Percentiles rank a stretch among this genome's conserved stretches.
phyloP scores from a whole-genome alignment of 2,888 invertebrate species.

The Philaethria dido region DNA sequence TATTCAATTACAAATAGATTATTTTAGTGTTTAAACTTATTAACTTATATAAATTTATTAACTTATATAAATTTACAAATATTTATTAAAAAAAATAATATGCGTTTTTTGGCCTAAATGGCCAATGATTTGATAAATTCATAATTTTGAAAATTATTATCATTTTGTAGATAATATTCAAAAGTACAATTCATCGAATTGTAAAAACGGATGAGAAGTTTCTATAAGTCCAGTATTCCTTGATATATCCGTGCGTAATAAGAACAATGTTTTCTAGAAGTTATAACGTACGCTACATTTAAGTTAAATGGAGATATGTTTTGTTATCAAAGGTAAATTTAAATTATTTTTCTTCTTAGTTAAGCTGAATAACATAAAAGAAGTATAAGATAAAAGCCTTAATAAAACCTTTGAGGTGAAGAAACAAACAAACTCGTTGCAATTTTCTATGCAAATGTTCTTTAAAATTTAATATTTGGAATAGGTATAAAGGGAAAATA shows the following conservation, averaged over 20 bases:
- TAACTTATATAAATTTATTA: too few species aligned
- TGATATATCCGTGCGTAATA: not conserved
- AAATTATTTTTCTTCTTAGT: conserved; percentile 33
- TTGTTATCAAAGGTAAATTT: conserved; percentile 26
- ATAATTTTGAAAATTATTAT: too few species aligned
- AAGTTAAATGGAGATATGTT: conserved; percentile 11
- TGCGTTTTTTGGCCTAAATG: too few species aligned
- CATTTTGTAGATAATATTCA: too few species aligned
- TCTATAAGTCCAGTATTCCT: not conserved
- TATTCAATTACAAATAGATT: too few species aligned
- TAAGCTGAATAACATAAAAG: conserved; percentile 29
- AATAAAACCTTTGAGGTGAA: conserved; percentile 43
- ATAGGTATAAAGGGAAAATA: conserved; percentile 17
- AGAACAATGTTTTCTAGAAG: not conserved
- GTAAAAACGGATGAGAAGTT: too few species aligned
- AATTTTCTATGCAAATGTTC: conserved; percentile 34
- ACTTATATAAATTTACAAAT: too few species aligned
- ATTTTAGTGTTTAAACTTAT: too few species aligned
- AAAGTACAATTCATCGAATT: too few species aligned
- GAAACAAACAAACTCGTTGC: conserved; percentile 32
- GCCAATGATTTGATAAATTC: too few species aligned
- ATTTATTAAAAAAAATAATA: too few species aligned
- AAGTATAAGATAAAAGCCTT: conserved; percentile 36
- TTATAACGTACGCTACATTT: not conserved
- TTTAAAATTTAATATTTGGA: conserved; percentile 15